Percentiles rank a stretch among this genome's conserved stretches.
Evolutionary conservation across 2,113 vertebrate genomes (phyloP).

Genomic region (Eurypyga helias): DNA sequence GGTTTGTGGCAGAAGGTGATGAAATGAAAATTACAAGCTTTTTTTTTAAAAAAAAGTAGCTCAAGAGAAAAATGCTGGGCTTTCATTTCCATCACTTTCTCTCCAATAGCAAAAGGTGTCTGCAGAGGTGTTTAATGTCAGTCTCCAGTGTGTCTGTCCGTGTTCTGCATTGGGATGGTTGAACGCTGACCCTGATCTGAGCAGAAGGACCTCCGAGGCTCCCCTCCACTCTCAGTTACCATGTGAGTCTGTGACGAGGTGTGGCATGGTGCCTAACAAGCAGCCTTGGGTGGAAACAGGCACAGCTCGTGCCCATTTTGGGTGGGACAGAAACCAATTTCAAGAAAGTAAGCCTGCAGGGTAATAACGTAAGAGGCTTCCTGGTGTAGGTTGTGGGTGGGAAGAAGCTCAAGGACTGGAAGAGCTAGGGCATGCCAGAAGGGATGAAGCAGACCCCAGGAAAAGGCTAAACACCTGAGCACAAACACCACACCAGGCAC

Average conservation of each 20-base stretch:
- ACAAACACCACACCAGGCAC: accelerated
- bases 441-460: not conserved
- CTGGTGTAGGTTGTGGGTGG: not conserved
- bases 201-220: not conserved
- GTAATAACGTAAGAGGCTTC: not conserved
- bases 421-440: not conserved
- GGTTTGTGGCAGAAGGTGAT: not conserved
- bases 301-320: not conserved
- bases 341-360: not conserved
- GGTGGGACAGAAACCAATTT: not conserved
- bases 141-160: not conserved
- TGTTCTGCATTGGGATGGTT: not conserved
- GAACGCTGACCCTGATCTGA: not conserved
- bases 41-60: not conserved
- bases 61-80: constrained; percentile 16
- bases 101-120: not conserved
- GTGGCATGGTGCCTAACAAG: not conserved
- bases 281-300: not conserved
- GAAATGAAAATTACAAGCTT: constrained; percentile 16
- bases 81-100: constrained; percentile 25
- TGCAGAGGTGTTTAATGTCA: constrained; percentile 27
- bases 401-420: not conserved
- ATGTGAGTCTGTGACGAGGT: not conserved
- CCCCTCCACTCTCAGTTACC: not conserved
- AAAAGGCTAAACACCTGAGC: not conserved